Percentiles rank a stretch among this genome's conserved stretches.
Conservation (phyloP, 2,888 invertebrate species). For the Chesias legatella region DNA sequence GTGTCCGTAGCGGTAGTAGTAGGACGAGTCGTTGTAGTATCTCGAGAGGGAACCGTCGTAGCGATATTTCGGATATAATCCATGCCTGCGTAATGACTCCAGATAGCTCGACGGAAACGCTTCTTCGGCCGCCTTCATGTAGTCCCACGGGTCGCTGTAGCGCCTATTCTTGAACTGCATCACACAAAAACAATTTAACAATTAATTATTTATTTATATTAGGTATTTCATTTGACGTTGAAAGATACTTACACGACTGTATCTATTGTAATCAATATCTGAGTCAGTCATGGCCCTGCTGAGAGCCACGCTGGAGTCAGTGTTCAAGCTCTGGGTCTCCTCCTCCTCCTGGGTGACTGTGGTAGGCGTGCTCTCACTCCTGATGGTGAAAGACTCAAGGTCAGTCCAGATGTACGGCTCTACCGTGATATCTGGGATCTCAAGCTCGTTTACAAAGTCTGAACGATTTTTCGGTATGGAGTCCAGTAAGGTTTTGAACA, state of each 20-base stretch:
- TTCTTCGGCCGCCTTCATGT: constrained; percentile 48
- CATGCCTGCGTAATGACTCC: constrained; percentile 56
- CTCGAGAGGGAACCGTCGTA: constrained; percentile 13
- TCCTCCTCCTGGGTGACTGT: constrained; percentile 41
- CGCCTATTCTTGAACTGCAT: constrained; percentile 50
- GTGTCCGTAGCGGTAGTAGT: constrained; percentile 15
- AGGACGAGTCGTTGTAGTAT: constrained; percentile 19
- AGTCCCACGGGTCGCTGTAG: constrained; percentile 56
- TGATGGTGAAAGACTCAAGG: constrained; percentile 35
- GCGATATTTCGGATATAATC: constrained; percentile 1
- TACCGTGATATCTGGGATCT: constrained; percentile 54
- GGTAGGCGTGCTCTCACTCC: constrained; percentile 45
- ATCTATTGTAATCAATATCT: constrained; percentile 62
- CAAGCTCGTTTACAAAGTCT: constrained; percentile 58
- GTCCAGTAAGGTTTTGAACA: constrained; percentile 55
- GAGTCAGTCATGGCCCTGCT: constrained; percentile 71
- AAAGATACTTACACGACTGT: constrained; percentile 48
- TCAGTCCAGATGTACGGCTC: constrained; percentile 53
- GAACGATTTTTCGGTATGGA: constrained; percentile 57
- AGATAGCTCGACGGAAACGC: constrained; percentile 57
- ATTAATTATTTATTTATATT: too few relatives aligned
- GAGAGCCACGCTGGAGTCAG: constrained; percentile 56
- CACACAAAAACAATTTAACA: background rate
- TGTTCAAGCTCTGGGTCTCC: constrained; percentile 37
- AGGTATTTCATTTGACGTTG: background rate